Evolutionary conservation across 1,140 invertebrate genomes (phyloP), one percentile per base, ranked within the genome.

Genomic region (Notospermus geniculatus): DNA sequence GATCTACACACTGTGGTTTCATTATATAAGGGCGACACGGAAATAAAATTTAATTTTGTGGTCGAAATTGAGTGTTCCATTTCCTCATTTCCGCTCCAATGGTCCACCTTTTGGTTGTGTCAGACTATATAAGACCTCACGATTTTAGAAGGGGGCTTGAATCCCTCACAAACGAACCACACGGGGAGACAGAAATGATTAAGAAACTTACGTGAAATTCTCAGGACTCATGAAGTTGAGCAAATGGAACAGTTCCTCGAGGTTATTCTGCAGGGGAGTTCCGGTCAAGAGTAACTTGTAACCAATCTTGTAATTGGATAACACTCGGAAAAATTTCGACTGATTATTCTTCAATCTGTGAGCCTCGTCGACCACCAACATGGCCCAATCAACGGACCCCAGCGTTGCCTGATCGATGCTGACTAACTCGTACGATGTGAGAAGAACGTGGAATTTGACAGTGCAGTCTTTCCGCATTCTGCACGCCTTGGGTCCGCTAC

Each of bases 341-440:
- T 99, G 97, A 83, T 99, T 99, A 75, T 96, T 98, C 82, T 99
- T 99, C 22, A 99, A 82, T 55, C 97, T 87, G 84, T 99, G 97
- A 59, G 97, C 97, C 83, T 99, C 97, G 78, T 99, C 97, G 0
- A 99, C 97, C 5, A 99, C 96, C 1, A 99, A 83, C 5, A 98
- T 94, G 0, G 92, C 91, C 97, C 97, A 99, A 67, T 99, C 94
- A 59, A 99, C 94, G n/a, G 95, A 98, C 11, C 95, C 95, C 19
- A 99, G 84, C 67, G 93, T 96, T 0, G 96, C 91, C 0, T 91
- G 88, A 82, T 99, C 97, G 71, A 99, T 99, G 2, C 93, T 97
- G 69, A 99, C 89, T 62, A 99, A 85, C 83, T 99, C 97, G 72
- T 99, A 99, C 41, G 95, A 98, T 0, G 97, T 99, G 1, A 99